Conservation (phyloP, 2,888 invertebrate species). For the Sphaerophoria rueppellii region DNA sequence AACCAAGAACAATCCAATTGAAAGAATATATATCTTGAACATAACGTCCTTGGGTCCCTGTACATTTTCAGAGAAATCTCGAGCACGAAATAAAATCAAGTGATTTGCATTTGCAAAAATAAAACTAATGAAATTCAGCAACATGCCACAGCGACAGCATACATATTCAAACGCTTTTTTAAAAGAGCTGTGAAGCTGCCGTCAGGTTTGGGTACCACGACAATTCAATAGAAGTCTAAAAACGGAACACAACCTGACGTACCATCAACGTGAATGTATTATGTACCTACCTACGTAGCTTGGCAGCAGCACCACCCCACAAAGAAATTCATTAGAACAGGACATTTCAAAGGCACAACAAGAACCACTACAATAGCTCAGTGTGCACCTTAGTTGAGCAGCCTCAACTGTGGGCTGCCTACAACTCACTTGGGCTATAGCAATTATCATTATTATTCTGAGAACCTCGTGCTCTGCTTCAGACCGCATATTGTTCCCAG, state of each 20-base stretch:
- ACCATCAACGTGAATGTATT: too few relatives aligned
- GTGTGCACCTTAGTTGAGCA: conserved; percentile 13
- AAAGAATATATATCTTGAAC: too few relatives aligned
- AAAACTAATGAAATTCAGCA: conserved; percentile 17
- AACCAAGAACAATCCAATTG: too few relatives aligned
- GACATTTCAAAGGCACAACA: conserved; percentile 32
- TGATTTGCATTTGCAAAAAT: conserved; percentile 22
- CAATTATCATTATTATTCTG: too few relatives aligned
- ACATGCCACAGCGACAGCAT: neutral
- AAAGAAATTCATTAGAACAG: conserved; percentile 9
- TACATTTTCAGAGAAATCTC: too few relatives aligned
- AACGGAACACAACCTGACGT: neutral
- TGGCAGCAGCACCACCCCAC: neutral
- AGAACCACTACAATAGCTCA: conserved; percentile 40
- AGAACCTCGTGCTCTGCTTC: too few relatives aligned
- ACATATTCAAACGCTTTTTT: conserved; percentile 13
- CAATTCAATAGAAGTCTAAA: conserved; percentile 15
- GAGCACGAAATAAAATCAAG: neutral
- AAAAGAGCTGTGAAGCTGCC: neutral
- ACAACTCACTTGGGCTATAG: too few relatives aligned
- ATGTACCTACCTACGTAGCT: neutral
- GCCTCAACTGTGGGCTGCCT: too few relatives aligned
- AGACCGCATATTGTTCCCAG: too few relatives aligned
- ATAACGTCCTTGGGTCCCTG: too few relatives aligned
- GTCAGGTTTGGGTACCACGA: neutral